Percentiles rank a stretch among this genome's conserved stretches.
Conservation (phyloP, 2,113 vertebrate species). For the Herpetotheres cachinnans region DNA sequence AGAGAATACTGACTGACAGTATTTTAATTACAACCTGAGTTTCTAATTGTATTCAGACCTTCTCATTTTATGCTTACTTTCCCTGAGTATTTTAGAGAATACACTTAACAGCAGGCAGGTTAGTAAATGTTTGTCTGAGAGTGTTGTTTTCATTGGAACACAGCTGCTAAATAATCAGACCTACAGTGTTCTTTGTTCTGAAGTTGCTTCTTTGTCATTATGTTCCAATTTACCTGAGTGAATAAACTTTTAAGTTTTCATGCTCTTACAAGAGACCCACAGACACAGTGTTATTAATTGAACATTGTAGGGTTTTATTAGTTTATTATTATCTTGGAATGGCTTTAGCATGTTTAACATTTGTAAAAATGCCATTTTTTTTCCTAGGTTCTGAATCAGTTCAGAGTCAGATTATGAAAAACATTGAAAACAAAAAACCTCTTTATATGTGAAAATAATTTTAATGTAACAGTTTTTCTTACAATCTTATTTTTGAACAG, state of each 20-base stretch:
- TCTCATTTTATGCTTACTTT: not conserved
- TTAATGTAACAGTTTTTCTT: not conserved
- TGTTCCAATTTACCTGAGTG: not conserved
- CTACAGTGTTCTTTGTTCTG: not conserved
- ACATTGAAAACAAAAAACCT: not conserved
- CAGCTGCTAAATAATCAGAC: not conserved
- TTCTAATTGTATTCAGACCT: not conserved
- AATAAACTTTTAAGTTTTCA: not conserved
- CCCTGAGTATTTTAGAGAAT: not conserved
- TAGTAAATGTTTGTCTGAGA: not conserved
- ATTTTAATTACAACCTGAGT: not conserved
- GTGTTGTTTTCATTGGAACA: not conserved
- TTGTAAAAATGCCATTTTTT: not conserved
- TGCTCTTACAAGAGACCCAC: not conserved
- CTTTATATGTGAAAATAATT: not conserved
- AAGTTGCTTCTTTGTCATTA: not conserved
- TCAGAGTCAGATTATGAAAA: not conserved
- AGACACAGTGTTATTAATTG: not conserved
- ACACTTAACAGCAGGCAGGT: not conserved
- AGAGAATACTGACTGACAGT: not conserved
- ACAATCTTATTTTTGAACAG: not conserved
- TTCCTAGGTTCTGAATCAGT: not conserved
- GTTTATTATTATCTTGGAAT: not conserved
- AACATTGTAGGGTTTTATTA: not conserved
- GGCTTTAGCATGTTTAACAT: not conserved